These are phyloP conservation scores for Pluvianellus socialis DNA, from an alignment of 2,113 vertebrate genomes.

Conservation along the genomic window DNA sequence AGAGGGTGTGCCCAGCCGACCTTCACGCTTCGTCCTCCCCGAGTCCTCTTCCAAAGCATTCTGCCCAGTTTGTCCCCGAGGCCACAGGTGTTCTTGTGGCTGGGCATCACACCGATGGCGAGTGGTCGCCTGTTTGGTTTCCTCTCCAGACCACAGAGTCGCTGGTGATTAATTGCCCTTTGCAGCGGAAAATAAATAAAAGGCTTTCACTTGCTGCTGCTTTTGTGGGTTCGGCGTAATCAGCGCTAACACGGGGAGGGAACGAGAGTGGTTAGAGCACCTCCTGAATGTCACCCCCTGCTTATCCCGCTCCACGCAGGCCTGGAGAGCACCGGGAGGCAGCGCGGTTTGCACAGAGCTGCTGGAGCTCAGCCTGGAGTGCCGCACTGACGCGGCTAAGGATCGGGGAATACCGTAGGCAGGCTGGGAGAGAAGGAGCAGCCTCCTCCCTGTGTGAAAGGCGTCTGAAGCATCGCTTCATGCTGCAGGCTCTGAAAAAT, in stretches of 20 bases:
- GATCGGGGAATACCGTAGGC: background rate
- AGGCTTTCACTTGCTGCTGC: background rate
- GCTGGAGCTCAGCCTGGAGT: background rate
- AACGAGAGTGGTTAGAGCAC: background rate
- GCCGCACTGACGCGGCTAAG: too few species aligned
- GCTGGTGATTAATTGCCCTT: background rate
- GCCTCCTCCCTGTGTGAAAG: background rate
- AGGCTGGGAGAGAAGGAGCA: background rate
- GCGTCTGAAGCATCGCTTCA: background rate
- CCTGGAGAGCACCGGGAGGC: background rate
- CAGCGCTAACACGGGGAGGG: background rate
- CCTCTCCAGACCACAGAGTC: background rate
- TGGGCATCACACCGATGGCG: accelerated
- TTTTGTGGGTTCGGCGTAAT: background rate
- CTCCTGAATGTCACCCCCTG: background rate
- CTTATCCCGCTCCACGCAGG: background rate
- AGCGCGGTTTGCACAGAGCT: background rate
- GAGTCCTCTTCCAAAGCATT: background rate
- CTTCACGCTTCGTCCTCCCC: background rate
- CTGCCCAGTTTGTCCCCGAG: background rate
- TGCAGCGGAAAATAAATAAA: background rate
- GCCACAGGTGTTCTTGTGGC: background rate
- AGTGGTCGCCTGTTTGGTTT: background rate
- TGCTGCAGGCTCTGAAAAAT: background rate
- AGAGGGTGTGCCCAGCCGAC: background rate